phyloP scores from a whole-genome alignment of 2,888 invertebrate species.

The Helobdella robusta region DNA sequence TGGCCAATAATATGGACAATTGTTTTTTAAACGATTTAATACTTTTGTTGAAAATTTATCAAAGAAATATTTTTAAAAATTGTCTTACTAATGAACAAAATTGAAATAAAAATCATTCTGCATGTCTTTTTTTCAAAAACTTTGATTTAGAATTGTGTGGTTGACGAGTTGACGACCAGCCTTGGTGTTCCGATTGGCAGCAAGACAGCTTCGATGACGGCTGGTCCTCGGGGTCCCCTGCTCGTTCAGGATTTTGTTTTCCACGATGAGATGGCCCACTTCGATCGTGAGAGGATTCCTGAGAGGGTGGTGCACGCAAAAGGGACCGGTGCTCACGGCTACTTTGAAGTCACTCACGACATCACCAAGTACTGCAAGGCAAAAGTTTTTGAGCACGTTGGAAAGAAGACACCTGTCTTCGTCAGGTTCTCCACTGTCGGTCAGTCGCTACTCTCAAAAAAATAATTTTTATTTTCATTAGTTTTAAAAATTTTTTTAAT shows the following conservation, averaged over 20 bases:
- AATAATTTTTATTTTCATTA: too few species aligned
- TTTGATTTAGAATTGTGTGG: too few species aligned
- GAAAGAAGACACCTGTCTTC: conserved; percentile 51
- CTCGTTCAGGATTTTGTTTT: conserved; percentile 72
- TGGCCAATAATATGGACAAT: too few species aligned
- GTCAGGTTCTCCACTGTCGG: conserved; percentile 53
- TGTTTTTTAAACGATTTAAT: too few species aligned
- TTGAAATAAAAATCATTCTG: too few species aligned
- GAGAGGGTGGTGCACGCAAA: conserved; percentile 93
- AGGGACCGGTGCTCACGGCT: conserved; percentile 63
- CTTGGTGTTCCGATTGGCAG: conserved; percentile 71
- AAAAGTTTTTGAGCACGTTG: conserved; percentile 50
- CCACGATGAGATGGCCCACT: conserved; percentile 58
- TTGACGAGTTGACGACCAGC: conserved; percentile 62
- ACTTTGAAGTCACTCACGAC: conserved; percentile 53
- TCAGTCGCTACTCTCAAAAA: too few species aligned
- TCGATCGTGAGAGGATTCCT: conserved; percentile 83
- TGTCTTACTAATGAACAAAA: too few species aligned
- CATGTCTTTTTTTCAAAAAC: too few species aligned
- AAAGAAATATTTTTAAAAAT: too few species aligned
- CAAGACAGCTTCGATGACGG: conserved; percentile 67
- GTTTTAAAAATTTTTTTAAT: neutral
- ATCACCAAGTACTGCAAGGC: conserved; percentile 51
- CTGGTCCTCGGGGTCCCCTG: conserved; percentile 77
- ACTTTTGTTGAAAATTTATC: too few species aligned